Base-by-base conservation (phyloP, 2,888 invertebrate genomes). In the Drosophila sordidapex region DNA sequence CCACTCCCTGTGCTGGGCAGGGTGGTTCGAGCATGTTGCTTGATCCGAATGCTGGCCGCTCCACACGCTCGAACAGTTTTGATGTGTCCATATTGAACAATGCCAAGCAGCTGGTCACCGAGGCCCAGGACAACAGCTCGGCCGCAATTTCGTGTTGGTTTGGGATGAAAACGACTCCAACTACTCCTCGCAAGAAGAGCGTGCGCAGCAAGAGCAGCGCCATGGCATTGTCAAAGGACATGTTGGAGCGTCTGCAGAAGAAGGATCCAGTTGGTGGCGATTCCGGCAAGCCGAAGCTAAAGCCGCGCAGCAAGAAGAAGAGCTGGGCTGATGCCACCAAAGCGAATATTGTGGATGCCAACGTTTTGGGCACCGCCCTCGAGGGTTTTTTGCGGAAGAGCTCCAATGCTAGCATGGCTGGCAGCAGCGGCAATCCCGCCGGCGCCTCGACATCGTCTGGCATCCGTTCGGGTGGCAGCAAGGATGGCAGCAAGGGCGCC, bases 41-140 rank as follows among this genome's bases (percentile, higher is more conserved):
- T 2, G 93, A 93, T 71, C 93, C 93, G 1, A 93, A 93, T 70
- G 92, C 92, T 3, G 92, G 93, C 0, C 90, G 93, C 75, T 96
- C 95, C 76, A 96, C 95, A 91, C 95, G 97, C 62, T 97, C 97
- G 21, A 97, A 97, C 92, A 97, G 97, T 92, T 97, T 97, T 87
- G 97, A 97, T 92, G 95, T 97, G 0, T 97, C 97, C 27, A 94
- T 96, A 29, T 94, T 97, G 48, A 94, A 95, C 74, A 93, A 93
- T 73, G 93, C 93, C 64, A 93, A 93, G 79, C 93, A 93, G 81
- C 76, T 93, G 74, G 93, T 93, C 3, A 91, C 80, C 60, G 93
- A 92, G 66, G 92, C 93, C 3, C 94, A 93, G 79, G 93, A 93
- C 69, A 93, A 92, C 58, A 94, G 94, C 53, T 90, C 91, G 31